Evolutionary conservation across 2,797 vertebrate genomes (phyloP), one percentile per base, ranked within the genome.

Genomic region (Serranus cabrilla): DNA sequence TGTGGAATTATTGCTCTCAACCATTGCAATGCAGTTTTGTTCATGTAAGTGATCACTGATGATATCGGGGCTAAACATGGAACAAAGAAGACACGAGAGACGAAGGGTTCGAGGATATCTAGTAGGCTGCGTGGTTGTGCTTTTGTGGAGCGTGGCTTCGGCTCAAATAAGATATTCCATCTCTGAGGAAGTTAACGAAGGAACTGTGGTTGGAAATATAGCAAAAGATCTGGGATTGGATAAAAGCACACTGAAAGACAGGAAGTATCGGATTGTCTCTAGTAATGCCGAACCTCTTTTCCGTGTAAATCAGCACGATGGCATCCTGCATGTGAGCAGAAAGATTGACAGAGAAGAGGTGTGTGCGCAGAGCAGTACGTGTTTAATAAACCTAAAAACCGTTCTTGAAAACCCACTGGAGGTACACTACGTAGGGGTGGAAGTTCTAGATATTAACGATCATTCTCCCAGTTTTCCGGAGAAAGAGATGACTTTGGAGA

Each of bases 271-370:
- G 18, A 82, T 90, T 56, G 88, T 89, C 11, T 62, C 81, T 0
- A 76, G 66, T 42, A 27, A 11, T 0, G 23, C 20, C 0, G 78
- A 89, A 18, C 60, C 67, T 0, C 70, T 83, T 21, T 91, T 92
- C 31, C 61, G 86, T 2, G 80, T 96, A 7, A 91, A 93, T 59
- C 56, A 75, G 11, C 82, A 87, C 3, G 91, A 93, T 18, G 95
- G 95, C 13, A 57, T 90, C 34, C 56, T 96, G 58, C 90, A 93
- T 20, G 93, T 94, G 1, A 93, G 81, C 1, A 71, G 73, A 11
- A 89, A 87, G 42, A 92, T 95, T 56, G 95, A 96, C 83, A 79
- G 95, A 39, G 95, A 96, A 64, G 90, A 91, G 43, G 87, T 95
- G 50, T 96, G 95, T 59, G 75, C 62, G 0, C 80, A 91, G 60